Conservation (phyloP, 2,888 invertebrate species). For the Volucella inanis region DNA sequence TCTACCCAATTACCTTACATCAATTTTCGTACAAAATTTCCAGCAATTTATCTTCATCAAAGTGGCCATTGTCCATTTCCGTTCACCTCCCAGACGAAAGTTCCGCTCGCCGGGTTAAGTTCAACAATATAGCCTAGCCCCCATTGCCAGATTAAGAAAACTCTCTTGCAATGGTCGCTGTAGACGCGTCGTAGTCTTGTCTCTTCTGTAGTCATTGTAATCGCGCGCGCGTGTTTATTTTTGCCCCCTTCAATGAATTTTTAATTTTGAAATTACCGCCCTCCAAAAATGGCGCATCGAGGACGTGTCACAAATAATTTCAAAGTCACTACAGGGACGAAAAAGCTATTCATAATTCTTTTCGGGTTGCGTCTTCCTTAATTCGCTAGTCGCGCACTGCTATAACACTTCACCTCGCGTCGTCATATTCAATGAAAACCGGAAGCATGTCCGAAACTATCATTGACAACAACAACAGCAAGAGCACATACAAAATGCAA, state of each 20-base stretch:
- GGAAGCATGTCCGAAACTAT: constrained; percentile 57
- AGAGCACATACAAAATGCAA: constrained; percentile 53
- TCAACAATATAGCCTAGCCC: constrained; percentile 15
- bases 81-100: constrained; percentile 67
- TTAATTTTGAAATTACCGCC: constrained; percentile 55
- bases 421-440: constrained; percentile 51
- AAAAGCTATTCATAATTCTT: constrained; percentile 58
- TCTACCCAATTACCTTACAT: constrained; percentile 46
- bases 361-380: constrained; percentile 69
- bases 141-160: too few relatives aligned
- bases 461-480: constrained; percentile 29
- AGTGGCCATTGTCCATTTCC: constrained; percentile 63
- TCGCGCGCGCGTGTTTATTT: constrained; percentile 7
- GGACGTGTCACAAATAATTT: constrained; percentile 65
- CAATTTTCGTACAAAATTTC: constrained; percentile 27
- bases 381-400: not conserved
- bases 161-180: too few relatives aligned
- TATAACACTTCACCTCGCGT: constrained; percentile 2
- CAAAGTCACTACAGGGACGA: constrained; percentile 31
- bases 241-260: constrained; percentile 65
- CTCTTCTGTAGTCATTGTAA: too few relatives aligned
- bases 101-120: constrained; percentile 63
- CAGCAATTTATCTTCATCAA: constrained; percentile 61
- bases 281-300: constrained; percentile 59
- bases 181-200: too few relatives aligned